Percentiles rank a stretch among this genome's conserved stretches.
Conservation (phyloP, 2,888 invertebrate species). For the Agonopterix heracliana region DNA sequence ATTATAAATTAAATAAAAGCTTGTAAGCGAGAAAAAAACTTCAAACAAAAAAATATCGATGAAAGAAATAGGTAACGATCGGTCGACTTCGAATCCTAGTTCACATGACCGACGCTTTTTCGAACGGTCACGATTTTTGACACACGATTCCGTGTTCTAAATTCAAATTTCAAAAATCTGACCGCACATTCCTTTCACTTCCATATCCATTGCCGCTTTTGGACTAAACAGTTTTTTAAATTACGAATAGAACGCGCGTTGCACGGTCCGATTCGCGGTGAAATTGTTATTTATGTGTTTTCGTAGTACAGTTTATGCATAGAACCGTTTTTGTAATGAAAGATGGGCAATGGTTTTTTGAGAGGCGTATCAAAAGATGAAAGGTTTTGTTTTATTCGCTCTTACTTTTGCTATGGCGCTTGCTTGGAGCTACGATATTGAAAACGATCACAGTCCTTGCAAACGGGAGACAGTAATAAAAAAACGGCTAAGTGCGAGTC, state of each 20-base stretch:
- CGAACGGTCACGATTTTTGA: conserved; percentile 29
- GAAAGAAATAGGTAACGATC: too few relatives aligned
- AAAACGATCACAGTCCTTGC: too few relatives aligned
- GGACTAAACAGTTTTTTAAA: too few relatives aligned
- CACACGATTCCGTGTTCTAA: conserved; percentile 25
- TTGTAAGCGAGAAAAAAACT: too few relatives aligned
- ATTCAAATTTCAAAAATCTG: conserved; percentile 10
- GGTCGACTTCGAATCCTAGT: conserved; percentile 11
- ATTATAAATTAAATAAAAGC: too few relatives aligned
- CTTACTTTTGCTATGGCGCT: conserved; percentile 6
- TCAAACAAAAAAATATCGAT: too few relatives aligned
- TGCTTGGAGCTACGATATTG: too few relatives aligned
- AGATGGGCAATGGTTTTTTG: conserved; percentile 15
- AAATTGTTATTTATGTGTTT: neutral
- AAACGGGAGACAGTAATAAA: too few relatives aligned
- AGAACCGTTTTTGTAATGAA: conserved; percentile 23
- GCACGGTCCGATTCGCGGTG: neutral
- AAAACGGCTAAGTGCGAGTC: too few relatives aligned
- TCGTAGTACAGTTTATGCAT: neutral
- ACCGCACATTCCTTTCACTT: neutral
- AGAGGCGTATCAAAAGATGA: conserved; percentile 17
- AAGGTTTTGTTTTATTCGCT: conserved; percentile 3
- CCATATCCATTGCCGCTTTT: neutral
- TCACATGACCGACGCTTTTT: conserved; percentile 23
- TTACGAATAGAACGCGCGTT: too few relatives aligned